Percentiles rank a stretch among this genome's conserved stretches.
These are phyloP conservation scores for Zaprionus lachaisei DNA, from an alignment of 1,140 invertebrate species.

Conservation along the genomic window DNA sequence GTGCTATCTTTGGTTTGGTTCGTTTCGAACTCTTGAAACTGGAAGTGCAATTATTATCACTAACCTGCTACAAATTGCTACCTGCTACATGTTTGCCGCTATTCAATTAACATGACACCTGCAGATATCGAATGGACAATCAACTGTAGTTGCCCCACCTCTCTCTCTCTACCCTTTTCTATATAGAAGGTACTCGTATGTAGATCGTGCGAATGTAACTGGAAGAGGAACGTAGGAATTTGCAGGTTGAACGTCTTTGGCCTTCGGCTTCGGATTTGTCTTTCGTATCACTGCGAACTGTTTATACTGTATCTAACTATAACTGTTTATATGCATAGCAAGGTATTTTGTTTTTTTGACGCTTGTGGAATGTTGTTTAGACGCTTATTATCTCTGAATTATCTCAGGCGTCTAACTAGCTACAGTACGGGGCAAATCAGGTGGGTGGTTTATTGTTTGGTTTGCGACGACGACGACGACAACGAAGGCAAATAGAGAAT, in stretches of 20 bases:
- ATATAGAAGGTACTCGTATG: not conserved
- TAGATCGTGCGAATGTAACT: not conserved
- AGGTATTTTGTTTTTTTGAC: slow-evolving; percentile 30
- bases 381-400: slow-evolving; percentile 39
- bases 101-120: not conserved
- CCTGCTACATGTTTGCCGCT: not conserved
- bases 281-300: not conserved
- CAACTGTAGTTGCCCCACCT: not conserved
- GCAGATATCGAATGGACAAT: not conserved
- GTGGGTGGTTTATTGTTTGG: slow-evolving; percentile 15
- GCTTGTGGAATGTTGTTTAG: slow-evolving; percentile 47
- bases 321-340: slow-evolving; percentile 4
- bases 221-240: not conserved
- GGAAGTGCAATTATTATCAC: not conserved
- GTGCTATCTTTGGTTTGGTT: not conserved
- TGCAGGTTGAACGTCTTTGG: not conserved
- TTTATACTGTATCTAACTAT: not conserved
- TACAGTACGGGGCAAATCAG: not conserved
- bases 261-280: not conserved
- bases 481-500: slow-evolving; percentile 2
- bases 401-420: slow-evolving; percentile 31
- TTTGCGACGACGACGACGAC: not conserved
- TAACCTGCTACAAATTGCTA: not conserved
- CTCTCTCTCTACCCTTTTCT: not conserved
- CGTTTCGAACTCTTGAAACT: not conserved